Base-by-base conservation (phyloP, 2,888 invertebrate species). In the Galeopsomyia nigrocyanea region DNA sequence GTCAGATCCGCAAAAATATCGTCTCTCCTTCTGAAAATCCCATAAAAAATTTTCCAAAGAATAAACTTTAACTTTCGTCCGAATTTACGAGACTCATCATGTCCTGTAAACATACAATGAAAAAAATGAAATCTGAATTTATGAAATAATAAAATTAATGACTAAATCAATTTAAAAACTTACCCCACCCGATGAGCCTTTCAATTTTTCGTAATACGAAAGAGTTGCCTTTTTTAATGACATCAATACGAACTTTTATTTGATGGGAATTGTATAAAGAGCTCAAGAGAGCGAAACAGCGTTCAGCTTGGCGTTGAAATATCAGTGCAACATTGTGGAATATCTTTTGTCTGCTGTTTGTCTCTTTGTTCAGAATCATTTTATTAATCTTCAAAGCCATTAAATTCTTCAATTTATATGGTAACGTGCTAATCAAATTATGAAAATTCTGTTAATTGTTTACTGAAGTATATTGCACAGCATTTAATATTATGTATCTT, bases 171-270 rank as follows among this genome's bases (percentile, higher is more conserved):
- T 56, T 56, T 47, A 26, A 7, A 5, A 66, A 66, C 55, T 39
- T 69, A 73, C 73, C 46, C 73, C 73, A 73, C 1, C 57, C 3
- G 13, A 66, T 58, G 5, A 62, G 1, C 6, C 9, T 55, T 53
- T 49, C 46, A 57, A 73, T 66, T 57, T 51, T 69, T 2, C 7
- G 3, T 7, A 62, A 31, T 3, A 73, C 26, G 49, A 39, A 57
- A 0, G 10, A 56, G 57, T 66, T 63, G 5, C 21, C 19, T 21
- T 21, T 47, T 13, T 0, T 26, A 22, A 73, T 21, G 5, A 13
- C 26, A n/a, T 53, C 16, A 2, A 26, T 56, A 17, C 19, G 1
- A 22, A 62, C n/a, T 13, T 14, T 26, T 13, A 0, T 56, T 1
- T 1, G n/a, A n/a, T 57, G 21, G 2, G 17, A 21, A 46, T 19